Conservation (phyloP, 1,140 invertebrate species). For the Physella acuta region DNA sequence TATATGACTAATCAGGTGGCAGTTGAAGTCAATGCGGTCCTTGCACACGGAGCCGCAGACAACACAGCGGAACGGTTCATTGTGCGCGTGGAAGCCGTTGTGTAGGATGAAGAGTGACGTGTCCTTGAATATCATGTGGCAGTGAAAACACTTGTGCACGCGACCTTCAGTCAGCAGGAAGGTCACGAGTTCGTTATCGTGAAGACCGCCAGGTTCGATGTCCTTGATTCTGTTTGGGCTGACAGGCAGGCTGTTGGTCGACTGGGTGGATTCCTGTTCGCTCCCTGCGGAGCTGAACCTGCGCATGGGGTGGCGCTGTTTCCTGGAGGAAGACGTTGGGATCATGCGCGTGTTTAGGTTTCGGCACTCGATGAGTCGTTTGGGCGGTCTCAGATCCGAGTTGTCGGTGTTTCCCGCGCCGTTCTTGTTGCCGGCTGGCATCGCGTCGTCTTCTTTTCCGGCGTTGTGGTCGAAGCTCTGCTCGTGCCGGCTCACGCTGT, state of each 20-base stretch:
- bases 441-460: not conserved
- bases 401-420: constrained; percentile 14
- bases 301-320: constrained; percentile 53
- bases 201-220: constrained; percentile 20
- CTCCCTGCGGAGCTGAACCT: constrained; percentile 43
- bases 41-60: constrained; percentile 48
- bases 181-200: constrained; percentile 41
- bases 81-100: constrained; percentile 54
- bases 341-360: constrained; percentile 51
- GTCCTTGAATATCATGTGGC: constrained; percentile 54
- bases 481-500: not conserved
- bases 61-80: constrained; percentile 52
- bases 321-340: constrained; percentile 40
- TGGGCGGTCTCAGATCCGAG: constrained; percentile 23
- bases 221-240: constrained; percentile 30
- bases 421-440: not conserved
- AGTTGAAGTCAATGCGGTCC: constrained; percentile 55
- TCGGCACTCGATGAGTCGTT: constrained; percentile 33
- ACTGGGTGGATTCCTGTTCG: constrained; percentile 35
- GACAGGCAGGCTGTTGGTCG: constrained; percentile 30
- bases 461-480: not conserved
- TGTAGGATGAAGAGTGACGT: constrained; percentile 52
- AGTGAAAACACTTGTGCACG: constrained; percentile 52
- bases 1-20: constrained; percentile 54
- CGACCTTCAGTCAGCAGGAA: constrained; percentile 45